A percentile compares a stretch with the other conserved stretches of the same genome.
These are phyloP conservation scores for Pelodytes ibericus DNA, from an alignment of 2,797 vertebrate species.

Conservation along the genomic window DNA sequence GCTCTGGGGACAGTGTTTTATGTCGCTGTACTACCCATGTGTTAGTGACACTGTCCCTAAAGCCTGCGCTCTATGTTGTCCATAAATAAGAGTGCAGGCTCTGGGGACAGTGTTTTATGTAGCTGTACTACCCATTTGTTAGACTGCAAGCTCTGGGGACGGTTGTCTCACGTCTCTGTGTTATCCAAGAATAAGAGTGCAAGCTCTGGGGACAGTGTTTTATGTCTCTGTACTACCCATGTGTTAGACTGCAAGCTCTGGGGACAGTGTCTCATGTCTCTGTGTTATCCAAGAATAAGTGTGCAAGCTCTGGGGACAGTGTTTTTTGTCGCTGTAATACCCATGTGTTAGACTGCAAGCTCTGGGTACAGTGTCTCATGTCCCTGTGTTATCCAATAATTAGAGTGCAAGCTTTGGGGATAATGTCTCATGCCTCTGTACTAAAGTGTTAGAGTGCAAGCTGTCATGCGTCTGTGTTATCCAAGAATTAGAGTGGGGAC, in stretches of 20 bases:
- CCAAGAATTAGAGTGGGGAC: too few relatives aligned
- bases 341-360: not conserved
- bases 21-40: not conserved
- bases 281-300: not conserved
- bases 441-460: too few relatives aligned
- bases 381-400: not conserved
- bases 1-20: not conserved
- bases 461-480: too few relatives aligned
- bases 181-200: slow-evolving; percentile 10
- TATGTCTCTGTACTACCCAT: not conserved
- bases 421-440: too few relatives aligned
- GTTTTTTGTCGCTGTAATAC: not conserved
- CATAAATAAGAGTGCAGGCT: slow-evolving; percentile 18
- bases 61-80: not conserved
- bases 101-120: slow-evolving; percentile 51
- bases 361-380: not conserved
- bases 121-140: not conserved
- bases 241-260: slow-evolving; percentile 1
- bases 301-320: not conserved
- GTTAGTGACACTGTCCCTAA: not conserved
- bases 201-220: not conserved
- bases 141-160: not conserved
- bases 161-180: not conserved
- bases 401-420: slow-evolving; percentile 2
- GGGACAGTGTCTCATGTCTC: not conserved